Base-by-base conservation (phyloP, 2,888 invertebrate species). In the Thymelicus sylvestris region DNA sequence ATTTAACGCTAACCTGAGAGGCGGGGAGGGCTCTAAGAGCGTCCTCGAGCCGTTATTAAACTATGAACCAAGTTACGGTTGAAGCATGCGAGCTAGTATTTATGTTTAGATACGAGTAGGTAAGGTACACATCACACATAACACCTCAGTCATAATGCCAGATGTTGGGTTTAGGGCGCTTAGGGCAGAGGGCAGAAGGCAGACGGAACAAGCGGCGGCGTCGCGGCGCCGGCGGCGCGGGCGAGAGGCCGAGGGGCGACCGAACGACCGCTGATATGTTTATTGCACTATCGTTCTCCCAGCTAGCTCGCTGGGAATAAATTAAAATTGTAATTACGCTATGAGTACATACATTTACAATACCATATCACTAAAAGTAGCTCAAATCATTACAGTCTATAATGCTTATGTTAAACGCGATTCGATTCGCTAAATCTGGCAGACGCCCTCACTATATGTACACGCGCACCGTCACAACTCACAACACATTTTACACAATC, bases 181-280 rank as follows among this genome's bases (percentile, higher is more conserved):
- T 19, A 44, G 4, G 44, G 10, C 8, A 8, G 12, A 10, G 4
- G 10, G 10, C 44, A 3, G 3, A 3, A 8, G 2, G 3, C 31
- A 31, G 4, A 3, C n/a, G n/a, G n/a, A n/a, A n/a, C n/a, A n/a
- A n/a, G n/a, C n/a, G n/a, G n/a, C n/a, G n/a, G n/a, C n/a, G n/a
- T n/a, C n/a, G n/a, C n/a, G 31, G 4, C 44, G 44, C 15, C 50
- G 5, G 55, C 55, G 55, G 8, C 55, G 8, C 4, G n/a, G n/a
- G n/a, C 55, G 8, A 24, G 44, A 10, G 10, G 7, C 12, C 24
- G 55, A 10, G 55, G 55, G 10, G 24, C 10, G 12, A 24, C 10
- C 24, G 24, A 3, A 24, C 55, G 24, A 55, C 55, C 63, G 7
- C 39, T 79, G 79, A 79, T 79, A 79, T 79, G 78, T 79, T 70